phyloP scores from a whole-genome alignment of 2,888 invertebrate genomes.

The Mimas tiliae region DNA sequence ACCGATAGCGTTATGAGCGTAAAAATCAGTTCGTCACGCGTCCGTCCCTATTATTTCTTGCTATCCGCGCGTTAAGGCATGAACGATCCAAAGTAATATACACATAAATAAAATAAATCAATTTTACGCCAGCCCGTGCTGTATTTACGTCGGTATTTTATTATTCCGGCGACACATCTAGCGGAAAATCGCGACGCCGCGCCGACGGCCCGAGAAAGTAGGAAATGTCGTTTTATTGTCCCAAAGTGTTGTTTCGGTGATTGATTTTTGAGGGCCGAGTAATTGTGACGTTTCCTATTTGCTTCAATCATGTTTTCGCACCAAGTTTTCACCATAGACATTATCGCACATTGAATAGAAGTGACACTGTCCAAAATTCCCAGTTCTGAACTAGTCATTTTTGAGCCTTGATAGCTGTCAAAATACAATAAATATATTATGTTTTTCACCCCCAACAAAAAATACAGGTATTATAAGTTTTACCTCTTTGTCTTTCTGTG shows the following conservation, averaged over 20 bases:
- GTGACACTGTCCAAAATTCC: too few species aligned
- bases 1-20: constrained; percentile 44
- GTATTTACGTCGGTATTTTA: constrained; percentile 70
- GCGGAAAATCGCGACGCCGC: constrained; percentile 69
- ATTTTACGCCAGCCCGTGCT: constrained; percentile 73
- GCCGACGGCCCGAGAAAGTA: constrained; percentile 1
- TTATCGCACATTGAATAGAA: too few species aligned
- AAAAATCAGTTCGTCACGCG: constrained; percentile 60
- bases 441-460: too few species aligned
- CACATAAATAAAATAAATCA: constrained; percentile 71
- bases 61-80: constrained; percentile 45
- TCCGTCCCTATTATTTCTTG: constrained; percentile 58
- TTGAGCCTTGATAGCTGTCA: too few species aligned
- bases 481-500: too few species aligned
- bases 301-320: not conserved
- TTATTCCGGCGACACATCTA: constrained; percentile 72
- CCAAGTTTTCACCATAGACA: not conserved
- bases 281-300: not conserved
- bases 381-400: too few species aligned
- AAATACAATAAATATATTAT: too few species aligned
- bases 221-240: constrained; percentile 45
- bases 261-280: not conserved
- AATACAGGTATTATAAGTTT: too few species aligned
- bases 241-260: constrained; percentile 4
- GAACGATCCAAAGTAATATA: constrained; percentile 46